phyloP scores from a whole-genome alignment of 37 sponge, comb jelly and placozoan genomes.

The Mnemiopsis leidyi region DNA sequence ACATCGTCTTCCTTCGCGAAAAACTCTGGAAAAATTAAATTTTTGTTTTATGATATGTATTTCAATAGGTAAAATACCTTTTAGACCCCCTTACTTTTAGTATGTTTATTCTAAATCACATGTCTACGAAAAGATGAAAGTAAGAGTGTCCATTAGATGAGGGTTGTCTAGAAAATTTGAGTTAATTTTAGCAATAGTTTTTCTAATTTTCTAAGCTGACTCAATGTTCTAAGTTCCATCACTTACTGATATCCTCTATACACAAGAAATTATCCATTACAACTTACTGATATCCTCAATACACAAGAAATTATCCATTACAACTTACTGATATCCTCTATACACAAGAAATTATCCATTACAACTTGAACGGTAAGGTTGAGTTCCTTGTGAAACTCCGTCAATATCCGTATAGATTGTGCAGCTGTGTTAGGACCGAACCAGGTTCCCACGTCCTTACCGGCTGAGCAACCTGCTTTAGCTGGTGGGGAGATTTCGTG shows the following conservation, averaged over 20 bases:
- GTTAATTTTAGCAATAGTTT: no score
- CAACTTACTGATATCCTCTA: constrained; percentile 82
- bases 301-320: constrained; percentile 78
- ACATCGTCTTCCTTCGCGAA: neutral
- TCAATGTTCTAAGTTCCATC: no score
- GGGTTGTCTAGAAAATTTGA: no score
- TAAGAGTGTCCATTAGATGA: no score
- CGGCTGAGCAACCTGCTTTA: constrained; percentile 58
- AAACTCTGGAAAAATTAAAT: constrained; percentile 36
- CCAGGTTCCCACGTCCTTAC: constrained; percentile 83
- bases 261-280: constrained; percentile 78
- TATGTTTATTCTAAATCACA: no score
- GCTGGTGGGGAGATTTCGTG: neutral
- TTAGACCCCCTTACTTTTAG: no score
- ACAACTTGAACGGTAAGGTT: constrained; percentile 90
- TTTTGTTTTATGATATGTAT: no score
- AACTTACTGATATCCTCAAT: constrained; percentile 82
- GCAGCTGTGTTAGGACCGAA: constrained; percentile 98
- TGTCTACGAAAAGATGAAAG: no score
- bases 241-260: constrained; percentile 82
- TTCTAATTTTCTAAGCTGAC: no score
- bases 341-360: constrained; percentile 90
- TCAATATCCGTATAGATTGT: constrained; percentile 81
- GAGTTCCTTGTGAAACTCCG: constrained; percentile 78
- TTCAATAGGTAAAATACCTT: no score